Base-by-base conservation (phyloP, 2,113 vertebrate species). In the Heterochromis multidens region DNA sequence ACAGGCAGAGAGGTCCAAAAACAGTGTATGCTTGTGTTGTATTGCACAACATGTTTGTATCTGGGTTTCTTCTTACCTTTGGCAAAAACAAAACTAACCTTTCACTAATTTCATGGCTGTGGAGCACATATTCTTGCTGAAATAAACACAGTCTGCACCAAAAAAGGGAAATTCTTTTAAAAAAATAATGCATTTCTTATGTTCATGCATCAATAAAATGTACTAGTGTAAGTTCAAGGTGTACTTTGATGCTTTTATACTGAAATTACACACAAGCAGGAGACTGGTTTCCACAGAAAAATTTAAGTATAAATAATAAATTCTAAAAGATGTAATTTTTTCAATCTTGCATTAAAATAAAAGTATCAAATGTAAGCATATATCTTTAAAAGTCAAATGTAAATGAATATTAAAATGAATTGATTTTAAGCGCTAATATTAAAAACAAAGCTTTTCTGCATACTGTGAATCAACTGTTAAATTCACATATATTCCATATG, bases 71-170 rank as follows among this genome's bases (percentile, higher is more conserved):
- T 87, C 74, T 83, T 57, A 63, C 81, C 57, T 49, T 80, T 84
- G 81, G 85, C 83, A 89, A 60, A 84, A 84, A 85, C 85, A 79
- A 62, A 52, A 84, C 87, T 60, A 87, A 87, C 84, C 89, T 90
- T 84, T 86, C 27, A 58, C 80, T 79, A 80, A 92, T 93, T 92
- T 89, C 86, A 92, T 56, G 89, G 85, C 84, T 56, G 78, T 52
- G 67, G 40, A 79, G 58, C 82, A 80, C 11, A 21, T 40, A 25
- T 61, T 67, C 88, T 62, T 61, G 21, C 62, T 65, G 52, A 80
- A 90, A 84, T 46, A 79, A 81, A 87, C 29, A 43, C 65, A 49
- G 63, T 27, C 17, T 83, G 78, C 21, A 78, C 62, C 52, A 58
- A 56, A 61, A 27, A 67, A 62, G 77, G 23, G 8, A 29, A 72